Evolutionary conservation across 2,113 vertebrate genomes (phyloP).

Genomic region (Neotoma lepida): DNA sequence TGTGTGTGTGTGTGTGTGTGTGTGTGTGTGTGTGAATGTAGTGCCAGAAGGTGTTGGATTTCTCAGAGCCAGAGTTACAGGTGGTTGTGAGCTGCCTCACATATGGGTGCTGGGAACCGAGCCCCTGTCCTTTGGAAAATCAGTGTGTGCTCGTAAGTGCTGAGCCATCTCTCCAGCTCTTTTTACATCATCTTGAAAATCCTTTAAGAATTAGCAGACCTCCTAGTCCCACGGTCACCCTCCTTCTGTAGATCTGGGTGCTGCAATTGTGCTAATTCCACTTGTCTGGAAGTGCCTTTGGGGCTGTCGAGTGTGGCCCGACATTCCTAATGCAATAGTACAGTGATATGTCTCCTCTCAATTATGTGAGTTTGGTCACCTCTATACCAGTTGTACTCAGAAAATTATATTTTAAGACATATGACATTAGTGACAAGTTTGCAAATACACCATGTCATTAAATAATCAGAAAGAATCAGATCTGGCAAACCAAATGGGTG

Average conservation of each 20-base stretch:
- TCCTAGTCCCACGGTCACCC: constrained; percentile 66
- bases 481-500: constrained; percentile 65
- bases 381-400: constrained; percentile 51
- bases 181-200: constrained; percentile 87
- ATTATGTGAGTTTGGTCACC: constrained; percentile 55
- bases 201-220: constrained; percentile 86
- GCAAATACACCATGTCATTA: constrained; percentile 65
- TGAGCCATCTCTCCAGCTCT: constrained; percentile 66
- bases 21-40: neutral
- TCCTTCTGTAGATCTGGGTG: constrained; percentile 75
- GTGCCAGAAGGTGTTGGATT: neutral
- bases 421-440: constrained; percentile 67
- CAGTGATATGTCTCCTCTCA: neutral
- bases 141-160: no score
- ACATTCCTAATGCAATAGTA: constrained; percentile 59
- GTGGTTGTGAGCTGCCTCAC: neutral
- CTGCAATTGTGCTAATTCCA: constrained; percentile 76
- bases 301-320: constrained; percentile 58
- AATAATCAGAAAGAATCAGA: constrained; percentile 70
- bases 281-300: constrained; percentile 68
- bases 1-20: no score
- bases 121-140: neutral
- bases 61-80: neutral
- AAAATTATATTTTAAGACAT: constrained; percentile 67
- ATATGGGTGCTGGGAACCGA: neutral